phyloP scores from a whole-genome alignment of 2,888 invertebrate genomes.

The Scaptomyza reducta region DNA sequence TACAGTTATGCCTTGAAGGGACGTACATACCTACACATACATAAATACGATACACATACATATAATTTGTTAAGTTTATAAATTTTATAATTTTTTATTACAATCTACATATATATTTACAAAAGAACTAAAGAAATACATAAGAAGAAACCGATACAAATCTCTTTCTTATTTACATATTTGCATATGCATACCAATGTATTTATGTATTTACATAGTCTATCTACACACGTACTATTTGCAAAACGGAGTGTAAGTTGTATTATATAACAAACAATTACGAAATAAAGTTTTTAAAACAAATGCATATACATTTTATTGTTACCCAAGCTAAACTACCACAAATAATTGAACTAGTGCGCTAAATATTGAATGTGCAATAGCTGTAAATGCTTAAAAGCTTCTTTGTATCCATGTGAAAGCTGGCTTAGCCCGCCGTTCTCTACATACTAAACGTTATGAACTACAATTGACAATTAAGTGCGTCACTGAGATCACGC shows the following conservation, averaged over 20 bases:
- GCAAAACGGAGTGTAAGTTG: conserved; percentile 45
- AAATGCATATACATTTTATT: conserved; percentile 16
- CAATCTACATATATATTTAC: conserved; percentile 47
- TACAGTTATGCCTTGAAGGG: conserved; percentile 8
- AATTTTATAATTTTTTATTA: conserved; percentile 61
- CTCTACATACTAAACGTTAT: neutral
- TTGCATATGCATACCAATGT: conserved; percentile 25
- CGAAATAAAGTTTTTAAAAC: conserved; percentile 68
- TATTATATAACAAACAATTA: conserved; percentile 61
- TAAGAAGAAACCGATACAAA: conserved; percentile 17
- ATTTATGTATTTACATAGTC: conserved; percentile 34
- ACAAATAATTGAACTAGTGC: conserved; percentile 3
- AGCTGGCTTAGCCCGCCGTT: too few relatives aligned
- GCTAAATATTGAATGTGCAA: too few relatives aligned
- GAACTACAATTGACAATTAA: neutral
- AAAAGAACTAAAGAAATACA: conserved; percentile 29
- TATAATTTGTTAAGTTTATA: conserved; percentile 64
- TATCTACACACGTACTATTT: conserved; percentile 46
- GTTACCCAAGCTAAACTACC: neutral
- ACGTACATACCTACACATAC: conserved; percentile 9
- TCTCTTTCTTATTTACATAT: conserved; percentile 35
- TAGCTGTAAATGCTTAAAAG: too few relatives aligned
- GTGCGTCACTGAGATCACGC: neutral
- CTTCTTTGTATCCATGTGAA: neutral
- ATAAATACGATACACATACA: conserved; percentile 15